Percentiles rank a stretch among this genome's conserved stretches.
These are phyloP conservation scores for Perca flavescens DNA, from an alignment of 2,113 vertebrate genomes.

Conservation along the genomic window DNA sequence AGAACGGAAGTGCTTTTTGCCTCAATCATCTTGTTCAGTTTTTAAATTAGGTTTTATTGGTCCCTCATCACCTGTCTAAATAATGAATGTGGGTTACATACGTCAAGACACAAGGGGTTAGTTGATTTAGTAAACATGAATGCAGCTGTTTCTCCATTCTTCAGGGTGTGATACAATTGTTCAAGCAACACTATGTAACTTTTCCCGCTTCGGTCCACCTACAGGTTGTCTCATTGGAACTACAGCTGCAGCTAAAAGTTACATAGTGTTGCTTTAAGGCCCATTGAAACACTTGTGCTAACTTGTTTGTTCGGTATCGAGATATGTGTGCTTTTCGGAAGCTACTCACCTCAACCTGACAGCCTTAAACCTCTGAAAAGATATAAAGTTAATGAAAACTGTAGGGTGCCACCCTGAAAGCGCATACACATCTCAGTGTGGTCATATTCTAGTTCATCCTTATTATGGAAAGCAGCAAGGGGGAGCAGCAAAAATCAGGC, in stretches of 20 bases:
- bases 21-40: neutral
- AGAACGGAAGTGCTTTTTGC: neutral
- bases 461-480: neutral
- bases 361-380: neutral
- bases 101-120: neutral
- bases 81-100: conserved; percentile 5
- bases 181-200: no score
- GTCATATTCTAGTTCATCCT: neutral
- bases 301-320: neutral
- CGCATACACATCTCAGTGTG: neutral
- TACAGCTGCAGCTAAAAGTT: no score
- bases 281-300: neutral
- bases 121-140: neutral
- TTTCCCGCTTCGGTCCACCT: no score
- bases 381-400: neutral
- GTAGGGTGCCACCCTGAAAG: neutral
- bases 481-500: neutral
- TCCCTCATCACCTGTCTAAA: neutral
- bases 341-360: no score
- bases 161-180: neutral
- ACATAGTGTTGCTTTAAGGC: no score
- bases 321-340: neutral
- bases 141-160: neutral
- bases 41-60: conserved; percentile 5
- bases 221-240: no score